Percentiles rank a stretch among this genome's conserved stretches.
phyloP scores from a whole-genome alignment of 2,888 invertebrate genomes.

The Latrodectus elegans region DNA sequence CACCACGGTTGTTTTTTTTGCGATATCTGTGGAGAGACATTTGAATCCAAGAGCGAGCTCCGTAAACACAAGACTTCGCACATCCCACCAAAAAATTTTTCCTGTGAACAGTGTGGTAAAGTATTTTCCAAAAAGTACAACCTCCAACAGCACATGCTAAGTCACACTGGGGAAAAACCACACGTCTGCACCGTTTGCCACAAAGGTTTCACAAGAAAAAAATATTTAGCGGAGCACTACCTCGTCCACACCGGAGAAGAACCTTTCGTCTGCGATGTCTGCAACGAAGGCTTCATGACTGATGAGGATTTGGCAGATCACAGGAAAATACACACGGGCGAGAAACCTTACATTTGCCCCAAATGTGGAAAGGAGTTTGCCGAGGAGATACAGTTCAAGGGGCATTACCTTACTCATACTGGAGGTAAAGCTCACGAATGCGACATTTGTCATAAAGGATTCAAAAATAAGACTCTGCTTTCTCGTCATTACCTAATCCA shows the following conservation, averaged over 20 bases:
- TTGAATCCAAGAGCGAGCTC: conserved; percentile 36
- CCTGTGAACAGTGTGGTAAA: conserved; percentile 44
- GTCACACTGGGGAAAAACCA: conserved; percentile 57
- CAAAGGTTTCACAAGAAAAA: conserved; percentile 59
- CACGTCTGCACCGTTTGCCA: conserved; percentile 47
- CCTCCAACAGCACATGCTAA: conserved; percentile 56
- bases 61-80: conserved; percentile 60
- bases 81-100: conserved; percentile 51
- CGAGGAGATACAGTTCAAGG: conserved; percentile 37
- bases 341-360: conserved; percentile 42
- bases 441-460: conserved; percentile 53
- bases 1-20: conserved; percentile 38
- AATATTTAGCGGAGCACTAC: conserved; percentile 54
- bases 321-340: conserved; percentile 38
- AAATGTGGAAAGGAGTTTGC: conserved; percentile 48
- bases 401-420: conserved; percentile 47
- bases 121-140: conserved; percentile 55
- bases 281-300: conserved; percentile 52
- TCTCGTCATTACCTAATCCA: conserved; percentile 55
- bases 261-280: conserved; percentile 49
- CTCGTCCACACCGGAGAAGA: conserved; percentile 57
- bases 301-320: conserved; percentile 52
- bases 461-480: conserved; percentile 56
- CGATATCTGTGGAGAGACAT: conserved; percentile 49
- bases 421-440: conserved; percentile 53